Percentiles rank a stretch among this genome's conserved stretches.
Evolutionary conservation across 2,797 vertebrate species (phyloP).

Genomic region (Acropternis orthonyx): DNA sequence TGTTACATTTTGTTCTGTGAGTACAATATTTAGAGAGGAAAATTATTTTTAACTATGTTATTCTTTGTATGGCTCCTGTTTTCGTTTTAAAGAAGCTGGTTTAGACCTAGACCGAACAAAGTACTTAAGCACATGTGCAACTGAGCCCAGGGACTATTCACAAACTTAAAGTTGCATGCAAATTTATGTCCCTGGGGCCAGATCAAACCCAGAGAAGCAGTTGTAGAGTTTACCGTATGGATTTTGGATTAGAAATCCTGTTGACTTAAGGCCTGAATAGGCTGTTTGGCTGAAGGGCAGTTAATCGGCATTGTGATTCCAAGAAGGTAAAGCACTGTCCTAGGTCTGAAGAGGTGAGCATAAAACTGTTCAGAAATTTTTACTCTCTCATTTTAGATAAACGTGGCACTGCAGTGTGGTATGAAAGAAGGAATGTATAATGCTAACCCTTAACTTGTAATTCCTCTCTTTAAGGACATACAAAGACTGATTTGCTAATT

Average conservation of each 20-base stretch:
- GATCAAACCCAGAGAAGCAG: conserved; percentile 1
- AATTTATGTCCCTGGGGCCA: conserved; percentile 37
- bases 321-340: neutral
- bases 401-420: neutral
- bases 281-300: neutral
- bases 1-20: neutral
- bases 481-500: neutral
- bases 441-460: neutral
- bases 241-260: conserved; percentile 27
- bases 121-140: conserved; percentile 49
- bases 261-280: conserved; percentile 29
- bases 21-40: neutral
- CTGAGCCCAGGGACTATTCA: neutral
- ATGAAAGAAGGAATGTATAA: neutral
- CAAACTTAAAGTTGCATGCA: conserved; percentile 40
- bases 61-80: conserved; percentile 11
- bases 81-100: conserved; percentile 1
- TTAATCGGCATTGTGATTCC: neutral
- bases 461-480: neutral
- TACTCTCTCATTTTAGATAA: neutral
- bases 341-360: neutral
- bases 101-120: neutral
- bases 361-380: neutral
- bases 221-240: neutral
- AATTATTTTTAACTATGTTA: conserved; percentile 10